Evolutionary conservation across 2,113 vertebrate genomes (phyloP).

Genomic region (Crotalus helleri): DNA sequence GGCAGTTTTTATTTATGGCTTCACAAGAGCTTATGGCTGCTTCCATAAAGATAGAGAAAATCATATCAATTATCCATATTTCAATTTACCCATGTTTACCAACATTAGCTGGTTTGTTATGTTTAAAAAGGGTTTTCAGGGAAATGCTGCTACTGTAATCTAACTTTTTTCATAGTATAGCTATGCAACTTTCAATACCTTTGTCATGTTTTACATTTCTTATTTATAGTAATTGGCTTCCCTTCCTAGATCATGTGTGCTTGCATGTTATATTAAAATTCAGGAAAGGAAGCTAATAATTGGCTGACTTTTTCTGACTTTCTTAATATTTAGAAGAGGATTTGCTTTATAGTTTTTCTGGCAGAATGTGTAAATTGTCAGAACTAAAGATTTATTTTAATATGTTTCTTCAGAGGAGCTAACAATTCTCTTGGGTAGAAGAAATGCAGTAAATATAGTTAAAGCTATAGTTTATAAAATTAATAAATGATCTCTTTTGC

Average conservation of each 20-base stretch:
- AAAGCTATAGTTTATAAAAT: not conserved
- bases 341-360: not conserved
- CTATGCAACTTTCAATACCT: not conserved
- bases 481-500: not conserved
- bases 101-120: not conserved
- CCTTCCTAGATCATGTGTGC: not conserved
- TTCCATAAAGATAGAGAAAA: not conserved
- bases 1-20: not conserved
- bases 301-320: not conserved
- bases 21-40: not conserved
- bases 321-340: not conserved
- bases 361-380: not conserved
- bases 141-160: not conserved
- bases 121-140: not conserved
- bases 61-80: not conserved
- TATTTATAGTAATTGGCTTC: not conserved
- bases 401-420: not conserved
- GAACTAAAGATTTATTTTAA: not conserved
- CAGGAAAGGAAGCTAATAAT: not conserved
- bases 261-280: not conserved
- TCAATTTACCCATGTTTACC: not conserved
- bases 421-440: not conserved
- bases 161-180: not conserved
- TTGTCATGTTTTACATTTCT: not conserved
- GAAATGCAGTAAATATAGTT: not conserved